Evolutionary conservation across 2,797 vertebrate species (phyloP), one percentile per base, ranked within the genome.

Genomic region (Masticophis lateralis): DNA sequence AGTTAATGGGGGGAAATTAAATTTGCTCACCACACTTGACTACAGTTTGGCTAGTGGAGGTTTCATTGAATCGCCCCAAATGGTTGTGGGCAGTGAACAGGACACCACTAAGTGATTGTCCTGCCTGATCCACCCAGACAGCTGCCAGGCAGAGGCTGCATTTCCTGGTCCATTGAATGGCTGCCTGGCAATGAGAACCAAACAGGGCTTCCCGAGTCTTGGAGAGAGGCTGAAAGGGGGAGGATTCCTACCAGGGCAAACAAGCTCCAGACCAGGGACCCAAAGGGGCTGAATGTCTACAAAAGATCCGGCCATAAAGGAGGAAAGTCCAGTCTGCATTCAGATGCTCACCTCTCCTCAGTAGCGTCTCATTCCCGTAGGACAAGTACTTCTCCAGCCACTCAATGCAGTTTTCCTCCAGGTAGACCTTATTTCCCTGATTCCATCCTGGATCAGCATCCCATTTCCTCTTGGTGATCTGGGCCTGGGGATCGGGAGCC

Each of bases 1-100:
- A 20, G 16, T 37, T 37, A 9, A 8, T 74, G 69, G 32, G n/a
- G n/a, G 14, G 16, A 3, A 74, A 37, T 74, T 3, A 74, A 74
- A 3, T 7, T 0, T 0, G 0, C 1, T 1, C 6, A 1, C 3
- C 16, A 74, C 7, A 3, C 69, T 20, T 3, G 69, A 6, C 66
- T 32, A 51, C 47, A 8, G 14, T 74, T 74, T 8, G 66, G 2
- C n/a, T 74, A 37, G 3, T 18, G 66, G 66, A 1, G 61, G 4
- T 28, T 1, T 63, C 61, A 12, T 3, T 5, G 27, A 66, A 66
- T 1, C 13, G 3, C 27, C 27, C 61, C 27, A 63, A 63, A 2
- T 28, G 27, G 4, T 13, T 5, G 0, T n/a, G 27, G 1, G 12
- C 61, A 0, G 11, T 10, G 27, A n/a, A 66, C 1, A 66, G 27